Evolutionary conservation across 1,140 invertebrate genomes (phyloP), one percentile per base, ranked within the genome.

Genomic region (Lasioglossum baleicum): DNA sequence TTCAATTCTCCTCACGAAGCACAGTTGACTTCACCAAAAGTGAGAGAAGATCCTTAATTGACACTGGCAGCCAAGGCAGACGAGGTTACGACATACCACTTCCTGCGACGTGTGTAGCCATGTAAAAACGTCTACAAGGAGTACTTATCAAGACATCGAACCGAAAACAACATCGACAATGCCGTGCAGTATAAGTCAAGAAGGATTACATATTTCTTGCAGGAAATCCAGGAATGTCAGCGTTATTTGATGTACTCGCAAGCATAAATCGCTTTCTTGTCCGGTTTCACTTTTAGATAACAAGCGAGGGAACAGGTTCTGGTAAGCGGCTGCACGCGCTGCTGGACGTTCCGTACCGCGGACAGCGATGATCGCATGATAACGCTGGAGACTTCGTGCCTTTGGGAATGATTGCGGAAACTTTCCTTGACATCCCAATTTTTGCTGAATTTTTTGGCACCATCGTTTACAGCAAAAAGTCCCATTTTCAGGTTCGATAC

Each of bases 321-420:
- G 63, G 66, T 64, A 66, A 75, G 79, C 42, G 73, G 22, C 7
- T 51, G n/a, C 48, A 67, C 53, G 26, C 26, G 60, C 75, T 71
- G 75, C 40, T n/a, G 75, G 67, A 51, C 80, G 63, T 81, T 81
- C 66, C 75, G 64, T 70, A 61, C 67, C 13, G 74, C 66, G 61
- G 80, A 81, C 68, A 77, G 53, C 51, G 74, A 77, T 77, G 75
- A 81, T 78, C 67, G 63, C 22, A 7, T 35, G 80, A 81, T 81
- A 81, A 66, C 75, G 60, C 31, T 35, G n/a, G 44, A 26, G 26
- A 22, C 70, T 17, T 1, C 79, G 20, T 51, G 44, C 74, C 7
- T 56, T 22, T n/a, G 64, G 20, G 63, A 66, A 64, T 53, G 51
- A 71, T 42, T 61, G 63, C 61, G 20, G 13, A n/a, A 40, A 48